Evolutionary conservation across 2,113 vertebrate species (phyloP), one percentile per base, ranked within the genome.

Genomic region (Chaetodon trifascialis): DNA sequence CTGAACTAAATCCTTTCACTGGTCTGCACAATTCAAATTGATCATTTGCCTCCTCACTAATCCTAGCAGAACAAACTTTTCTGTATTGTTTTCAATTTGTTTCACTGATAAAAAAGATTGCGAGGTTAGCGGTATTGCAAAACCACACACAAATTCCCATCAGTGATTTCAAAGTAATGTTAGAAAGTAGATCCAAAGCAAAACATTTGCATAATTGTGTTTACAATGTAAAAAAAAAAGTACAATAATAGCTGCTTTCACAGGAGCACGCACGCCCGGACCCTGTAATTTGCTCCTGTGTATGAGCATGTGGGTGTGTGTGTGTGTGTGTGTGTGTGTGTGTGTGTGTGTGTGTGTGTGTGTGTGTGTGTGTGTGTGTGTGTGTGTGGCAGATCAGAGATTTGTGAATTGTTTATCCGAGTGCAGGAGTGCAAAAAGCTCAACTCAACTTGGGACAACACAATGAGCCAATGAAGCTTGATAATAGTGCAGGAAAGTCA

Each of bases 391-490:
- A 82, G 65, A 90, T 79, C 70, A 58, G 81, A 85, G 75, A 63
- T 74, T 87, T 55, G 14, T 78, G 86, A 92, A 86, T 75, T 80
- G 84, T 87, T 91, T 90, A 84, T 86, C 55, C 11, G 42, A 63
- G 68, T 52, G 68, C 56, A 80, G 87, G 79, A 79, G 59, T 40
- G 44, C 34, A 71, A 78, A 42, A 86, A 42, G 40, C 71, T 71
- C 19, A 0, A 70, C 76, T 40, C 34, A 85, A 75, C 82, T 78
- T 17, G 56, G 55, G 68, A 83, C 38, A 44, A 62, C 55, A 58
- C 38, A 36, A 73, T 55, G 80, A 86, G 74, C 62, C 78, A 76
- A 46, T 80, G 79, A 75, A 87, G 80, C 30, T 10, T 59, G 86
- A 81, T 75, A 66, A 86, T 81, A 58, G 86, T 54, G 66, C 60